Percentiles rank a stretch among this genome's conserved stretches.
Evolutionary conservation across 2,888 invertebrate genomes (phyloP).

Genomic region (Melipona bicolor): DNA sequence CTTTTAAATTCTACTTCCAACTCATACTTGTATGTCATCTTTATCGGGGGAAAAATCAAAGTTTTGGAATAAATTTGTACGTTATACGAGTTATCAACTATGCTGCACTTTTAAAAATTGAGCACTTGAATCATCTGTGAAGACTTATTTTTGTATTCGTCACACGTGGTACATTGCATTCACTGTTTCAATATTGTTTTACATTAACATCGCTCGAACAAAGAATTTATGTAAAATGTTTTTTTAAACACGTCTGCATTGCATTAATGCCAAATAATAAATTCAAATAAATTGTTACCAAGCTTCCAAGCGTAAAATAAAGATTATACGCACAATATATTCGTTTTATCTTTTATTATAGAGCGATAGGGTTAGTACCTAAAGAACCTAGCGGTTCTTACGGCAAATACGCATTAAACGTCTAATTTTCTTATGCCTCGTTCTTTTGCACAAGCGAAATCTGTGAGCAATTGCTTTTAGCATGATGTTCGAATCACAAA

Average conservation of each 20-base stretch:
- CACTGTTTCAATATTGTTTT: not conserved
- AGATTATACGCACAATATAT: constrained; percentile 2
- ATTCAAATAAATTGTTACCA: not conserved
- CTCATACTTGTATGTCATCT: constrained; percentile 4
- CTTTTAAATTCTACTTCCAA: not conserved
- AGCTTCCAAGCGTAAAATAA: not conserved
- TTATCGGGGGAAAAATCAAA: not conserved
- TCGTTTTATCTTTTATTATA: constrained; percentile 13
- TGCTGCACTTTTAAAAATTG: constrained; percentile 4
- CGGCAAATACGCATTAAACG: constrained; percentile 35
- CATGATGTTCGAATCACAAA: constrained; percentile 53
- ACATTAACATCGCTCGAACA: not conserved
- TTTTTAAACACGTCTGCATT: not conserved
- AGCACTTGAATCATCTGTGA: not conserved
- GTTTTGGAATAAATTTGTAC: not conserved
- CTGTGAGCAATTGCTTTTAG: constrained; percentile 16
- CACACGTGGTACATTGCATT: constrained; percentile 3
- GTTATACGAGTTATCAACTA: not conserved
- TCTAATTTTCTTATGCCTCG: constrained; percentile 23
- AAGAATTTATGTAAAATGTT: not conserved
- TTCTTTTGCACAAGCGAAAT: constrained; percentile 19
- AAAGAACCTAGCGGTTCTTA: constrained; percentile 17
- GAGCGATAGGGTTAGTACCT: constrained; percentile 3
- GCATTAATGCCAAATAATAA: not conserved
- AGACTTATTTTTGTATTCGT: constrained; percentile 7